Evolutionary conservation across 2,888 invertebrate genomes (phyloP).

Genomic region (Parapristionchus giblindavisi): DNA sequence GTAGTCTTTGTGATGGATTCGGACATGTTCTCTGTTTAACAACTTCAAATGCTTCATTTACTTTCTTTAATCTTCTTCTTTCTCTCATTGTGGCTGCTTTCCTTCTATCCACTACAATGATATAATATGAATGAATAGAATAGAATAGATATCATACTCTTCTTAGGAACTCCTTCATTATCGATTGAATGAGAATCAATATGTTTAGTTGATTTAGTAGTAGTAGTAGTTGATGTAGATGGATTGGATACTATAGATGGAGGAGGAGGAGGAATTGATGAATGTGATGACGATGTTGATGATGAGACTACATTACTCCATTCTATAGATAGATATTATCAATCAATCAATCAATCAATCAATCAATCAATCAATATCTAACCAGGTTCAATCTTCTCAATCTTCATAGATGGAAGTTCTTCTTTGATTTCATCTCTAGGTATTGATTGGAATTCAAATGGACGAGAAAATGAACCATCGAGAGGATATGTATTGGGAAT

Average conservation of each 20-base stretch:
- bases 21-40: slow-evolving; percentile 90
- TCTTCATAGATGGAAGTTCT: too few relatives aligned
- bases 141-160: background rate
- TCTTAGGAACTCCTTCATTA: slow-evolving; percentile 14
- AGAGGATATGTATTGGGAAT: background rate
- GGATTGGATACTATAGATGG: background rate
- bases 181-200: background rate
- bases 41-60: slow-evolving; percentile 97
- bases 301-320: too few relatives aligned
- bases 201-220: background rate
- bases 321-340: too few relatives aligned
- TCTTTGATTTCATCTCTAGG: too few relatives aligned
- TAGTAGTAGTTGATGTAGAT: slow-evolving; percentile 22
- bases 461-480: background rate
- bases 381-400: too few relatives aligned
- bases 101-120: slow-evolving; percentile 86
- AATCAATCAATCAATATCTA: slow-evolving; percentile 12
- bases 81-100: slow-evolving; percentile 97
- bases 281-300: background rate
- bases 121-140: background rate
- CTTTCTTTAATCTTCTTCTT: slow-evolving; percentile 89
- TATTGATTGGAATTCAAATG: too few relatives aligned
- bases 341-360: too few relatives aligned
- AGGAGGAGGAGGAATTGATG: background rate
- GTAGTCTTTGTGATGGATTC: slow-evolving; percentile 92